These are phyloP conservation scores for Dasyornis broadbenti DNA, from an alignment of 2,113 vertebrate genomes.

Conservation along the genomic window DNA sequence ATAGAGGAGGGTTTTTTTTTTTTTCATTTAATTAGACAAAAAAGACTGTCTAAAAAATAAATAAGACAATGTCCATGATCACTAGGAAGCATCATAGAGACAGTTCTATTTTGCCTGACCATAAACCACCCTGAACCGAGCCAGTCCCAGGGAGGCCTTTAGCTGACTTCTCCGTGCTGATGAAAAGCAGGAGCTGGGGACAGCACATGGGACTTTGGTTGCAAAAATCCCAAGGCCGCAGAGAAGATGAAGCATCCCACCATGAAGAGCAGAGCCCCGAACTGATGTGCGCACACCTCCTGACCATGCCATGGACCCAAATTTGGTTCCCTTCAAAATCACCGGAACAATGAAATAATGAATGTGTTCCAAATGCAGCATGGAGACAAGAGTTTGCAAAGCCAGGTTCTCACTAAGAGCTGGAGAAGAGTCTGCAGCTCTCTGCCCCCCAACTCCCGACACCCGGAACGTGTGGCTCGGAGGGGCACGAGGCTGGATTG, in stretches of 20 bases:
- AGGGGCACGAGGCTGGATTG: background rate
- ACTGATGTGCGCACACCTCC: accelerated
- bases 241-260: background rate
- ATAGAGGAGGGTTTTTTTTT: background rate
- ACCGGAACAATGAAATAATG: background rate
- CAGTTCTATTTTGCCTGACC: background rate
- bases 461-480: accelerated
- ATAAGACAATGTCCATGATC: background rate
- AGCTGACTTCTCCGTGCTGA: background rate
- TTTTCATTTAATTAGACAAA: slow-evolving; percentile 29
- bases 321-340: background rate
- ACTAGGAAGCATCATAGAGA: background rate
- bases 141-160: background rate
- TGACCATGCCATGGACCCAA: accelerated
- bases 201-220: background rate
- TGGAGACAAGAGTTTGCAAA: background rate
- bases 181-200: background rate
- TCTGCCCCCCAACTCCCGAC: background rate
- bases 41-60: slow-evolving; percentile 10
- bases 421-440: background rate
- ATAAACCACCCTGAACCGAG: background rate
- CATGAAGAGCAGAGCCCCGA: accelerated
- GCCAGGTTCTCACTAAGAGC: accelerated
- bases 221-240: background rate
- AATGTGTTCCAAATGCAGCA: accelerated